Conservation (phyloP, 1,140 invertebrate genomes). For the Diabrotica virgifera region DNA sequence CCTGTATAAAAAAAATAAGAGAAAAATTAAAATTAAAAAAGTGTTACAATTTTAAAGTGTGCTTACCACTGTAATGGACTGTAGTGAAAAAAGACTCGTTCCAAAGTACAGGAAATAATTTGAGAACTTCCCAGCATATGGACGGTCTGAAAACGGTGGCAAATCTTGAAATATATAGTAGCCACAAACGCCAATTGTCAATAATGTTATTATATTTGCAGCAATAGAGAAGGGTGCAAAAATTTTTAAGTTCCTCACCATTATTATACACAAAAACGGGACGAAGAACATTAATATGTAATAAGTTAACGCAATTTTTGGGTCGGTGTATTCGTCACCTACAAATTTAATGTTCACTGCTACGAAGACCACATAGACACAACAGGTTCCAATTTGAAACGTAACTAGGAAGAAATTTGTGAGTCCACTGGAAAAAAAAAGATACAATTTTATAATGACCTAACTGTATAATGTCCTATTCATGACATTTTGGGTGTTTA, state of each 20-base stretch:
- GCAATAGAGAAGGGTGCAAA: conserved; percentile 72
- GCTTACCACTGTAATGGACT: conserved; percentile 82
- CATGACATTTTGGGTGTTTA: too few relatives aligned
- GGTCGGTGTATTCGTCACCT: conserved; percentile 51
- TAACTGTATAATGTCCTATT: too few relatives aligned
- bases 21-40: too few relatives aligned
- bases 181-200: conserved; percentile 64
- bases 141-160: conserved; percentile 57
- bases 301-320: conserved; percentile 34
- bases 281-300: conserved; percentile 61
- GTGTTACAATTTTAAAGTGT: too few relatives aligned
- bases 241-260: conserved; percentile 69
- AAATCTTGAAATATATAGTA: conserved; percentile 67
- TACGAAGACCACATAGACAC: conserved; percentile 84
- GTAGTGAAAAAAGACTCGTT: conserved; percentile 81
- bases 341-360: conserved; percentile 67
- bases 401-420: conserved; percentile 71
- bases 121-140: conserved; percentile 49
- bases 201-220: conserved; percentile 65
- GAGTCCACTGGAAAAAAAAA: conserved; percentile 51
- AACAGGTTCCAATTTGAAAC: conserved; percentile 85
- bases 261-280: conserved; percentile 67
- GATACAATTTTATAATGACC: too few relatives aligned
- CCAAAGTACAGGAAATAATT: conserved; percentile 77
- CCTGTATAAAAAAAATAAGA: too few relatives aligned